These are phyloP conservation scores for Onychomys arenicola DNA, from an alignment of 2,797 vertebrate genomes.

Conservation along the genomic window DNA sequence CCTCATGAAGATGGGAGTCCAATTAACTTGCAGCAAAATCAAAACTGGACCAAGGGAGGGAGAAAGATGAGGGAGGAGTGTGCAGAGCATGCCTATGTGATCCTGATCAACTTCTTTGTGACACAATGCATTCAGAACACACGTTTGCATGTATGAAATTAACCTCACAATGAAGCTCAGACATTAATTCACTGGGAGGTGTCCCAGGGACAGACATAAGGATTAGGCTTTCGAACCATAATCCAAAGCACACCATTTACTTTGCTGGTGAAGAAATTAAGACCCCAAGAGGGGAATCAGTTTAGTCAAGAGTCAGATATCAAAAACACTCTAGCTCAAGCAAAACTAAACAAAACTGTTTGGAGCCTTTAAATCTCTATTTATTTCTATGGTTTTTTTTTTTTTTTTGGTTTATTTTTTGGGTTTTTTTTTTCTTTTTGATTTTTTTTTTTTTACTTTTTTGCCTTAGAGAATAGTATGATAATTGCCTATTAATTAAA, in stretches of 20 bases:
- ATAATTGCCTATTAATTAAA: neutral
- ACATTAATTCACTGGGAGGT: constrained; percentile 2
- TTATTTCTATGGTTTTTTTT: neutral
- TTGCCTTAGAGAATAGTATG: neutral
- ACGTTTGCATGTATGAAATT: constrained; percentile 58
- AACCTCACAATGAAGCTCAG: constrained; percentile 26
- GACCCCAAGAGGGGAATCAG: neutral
- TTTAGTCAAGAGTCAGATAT: neutral
- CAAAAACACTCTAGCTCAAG: neutral
- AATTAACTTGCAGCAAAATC: constrained; percentile 12
- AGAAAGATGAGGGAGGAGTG: neutral
- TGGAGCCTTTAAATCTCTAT: neutral
- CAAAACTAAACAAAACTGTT: neutral
- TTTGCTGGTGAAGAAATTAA: constrained; percentile 22
- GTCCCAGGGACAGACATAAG: neutral
- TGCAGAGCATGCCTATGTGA: neutral
- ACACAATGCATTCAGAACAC: neutral
- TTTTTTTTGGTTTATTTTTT: neutral
- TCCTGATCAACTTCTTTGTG: neutral
- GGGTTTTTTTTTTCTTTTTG: neutral
- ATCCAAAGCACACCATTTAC: neutral
- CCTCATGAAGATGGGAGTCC: neutral
- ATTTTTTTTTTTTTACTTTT: neutral
- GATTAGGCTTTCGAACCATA: neutral
- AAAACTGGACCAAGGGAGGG: neutral